phyloP scores from a whole-genome alignment of 2,888 invertebrate genomes.

The Trachelus troglodyta region DNA sequence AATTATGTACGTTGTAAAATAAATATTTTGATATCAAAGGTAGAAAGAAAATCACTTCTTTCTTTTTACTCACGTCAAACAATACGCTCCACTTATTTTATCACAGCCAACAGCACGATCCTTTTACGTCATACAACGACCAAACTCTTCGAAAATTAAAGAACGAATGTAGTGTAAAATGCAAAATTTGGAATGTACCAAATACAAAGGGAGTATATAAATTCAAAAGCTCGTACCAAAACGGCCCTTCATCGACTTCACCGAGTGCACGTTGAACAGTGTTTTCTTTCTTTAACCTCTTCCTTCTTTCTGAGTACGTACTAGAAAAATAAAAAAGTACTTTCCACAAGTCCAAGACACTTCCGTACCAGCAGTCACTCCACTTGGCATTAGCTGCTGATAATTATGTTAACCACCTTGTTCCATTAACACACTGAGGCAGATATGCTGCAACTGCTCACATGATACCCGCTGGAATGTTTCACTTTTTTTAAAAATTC shows the following conservation, averaged over 20 bases:
- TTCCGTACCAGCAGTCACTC: neutral
- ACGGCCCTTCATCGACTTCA: neutral
- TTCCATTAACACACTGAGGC: neutral
- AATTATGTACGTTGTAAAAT: neutral
- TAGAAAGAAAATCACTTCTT: neutral
- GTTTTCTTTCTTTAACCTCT: neutral
- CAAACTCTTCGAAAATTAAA: neutral
- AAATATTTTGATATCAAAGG: neutral
- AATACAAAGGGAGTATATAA: neutral
- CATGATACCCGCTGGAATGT: neutral
- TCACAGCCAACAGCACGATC: neutral
- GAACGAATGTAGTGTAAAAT: neutral
- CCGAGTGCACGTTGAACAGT: neutral
- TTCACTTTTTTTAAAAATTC: neutral
- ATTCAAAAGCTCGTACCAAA: neutral
- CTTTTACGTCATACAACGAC: neutral
- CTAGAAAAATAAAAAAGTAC: neutral
- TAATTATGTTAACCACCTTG: neutral
- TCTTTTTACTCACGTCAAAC: neutral
- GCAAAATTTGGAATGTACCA: neutral
- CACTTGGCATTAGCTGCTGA: neutral
- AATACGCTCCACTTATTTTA: neutral
- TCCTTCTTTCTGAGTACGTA: neutral
- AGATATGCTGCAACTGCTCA: neutral
- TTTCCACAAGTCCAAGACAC: neutral